Percentiles rank a stretch among this genome's conserved stretches.
These are phyloP conservation scores for Acronicta psi DNA, from an alignment of 2,888 invertebrate species.

Conservation along the genomic window DNA sequence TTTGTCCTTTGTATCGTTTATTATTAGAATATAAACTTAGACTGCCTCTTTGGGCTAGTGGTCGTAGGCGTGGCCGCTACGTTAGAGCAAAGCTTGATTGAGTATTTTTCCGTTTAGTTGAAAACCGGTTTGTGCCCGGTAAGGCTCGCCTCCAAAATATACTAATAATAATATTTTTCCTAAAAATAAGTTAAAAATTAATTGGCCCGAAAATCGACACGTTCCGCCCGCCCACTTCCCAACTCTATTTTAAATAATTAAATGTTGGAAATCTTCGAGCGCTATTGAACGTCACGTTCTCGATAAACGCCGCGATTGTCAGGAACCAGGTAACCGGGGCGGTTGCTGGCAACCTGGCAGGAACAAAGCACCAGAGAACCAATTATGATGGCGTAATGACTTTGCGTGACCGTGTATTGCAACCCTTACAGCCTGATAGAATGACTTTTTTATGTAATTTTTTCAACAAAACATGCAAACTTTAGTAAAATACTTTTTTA, in stretches of 20 bases:
- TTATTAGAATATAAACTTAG: too few species aligned
- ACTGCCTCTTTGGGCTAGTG: too few species aligned
- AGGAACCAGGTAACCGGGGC: constrained; percentile 22
- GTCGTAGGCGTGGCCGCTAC: too few species aligned
- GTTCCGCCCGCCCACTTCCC: constrained; percentile 9
- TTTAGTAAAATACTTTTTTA: too few species aligned
- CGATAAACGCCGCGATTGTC: constrained; percentile 33
- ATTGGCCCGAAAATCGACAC: not conserved
- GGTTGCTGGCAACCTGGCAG: constrained; percentile 21
- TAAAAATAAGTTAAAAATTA: constrained; percentile 15
- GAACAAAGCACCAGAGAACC: constrained; percentile 36
- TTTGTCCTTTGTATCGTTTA: not conserved
- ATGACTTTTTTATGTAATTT: constrained; percentile 9
- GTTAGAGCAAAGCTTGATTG: too few species aligned
- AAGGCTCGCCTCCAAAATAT: too few species aligned
- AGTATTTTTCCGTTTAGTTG: too few species aligned
- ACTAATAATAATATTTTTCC: too few species aligned
- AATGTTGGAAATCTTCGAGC: constrained; percentile 39
- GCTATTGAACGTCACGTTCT: constrained; percentile 44
- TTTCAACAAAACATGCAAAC: constrained; percentile 3
- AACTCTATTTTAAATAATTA: constrained; percentile 43
- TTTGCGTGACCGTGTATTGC: constrained; percentile 5
- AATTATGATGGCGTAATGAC: constrained; percentile 41
- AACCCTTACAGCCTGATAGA: not conserved
- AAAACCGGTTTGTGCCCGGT: too few species aligned